phyloP scores from a whole-genome alignment of 2,113 vertebrate species.

The Oreochromis tanganicae region DNA sequence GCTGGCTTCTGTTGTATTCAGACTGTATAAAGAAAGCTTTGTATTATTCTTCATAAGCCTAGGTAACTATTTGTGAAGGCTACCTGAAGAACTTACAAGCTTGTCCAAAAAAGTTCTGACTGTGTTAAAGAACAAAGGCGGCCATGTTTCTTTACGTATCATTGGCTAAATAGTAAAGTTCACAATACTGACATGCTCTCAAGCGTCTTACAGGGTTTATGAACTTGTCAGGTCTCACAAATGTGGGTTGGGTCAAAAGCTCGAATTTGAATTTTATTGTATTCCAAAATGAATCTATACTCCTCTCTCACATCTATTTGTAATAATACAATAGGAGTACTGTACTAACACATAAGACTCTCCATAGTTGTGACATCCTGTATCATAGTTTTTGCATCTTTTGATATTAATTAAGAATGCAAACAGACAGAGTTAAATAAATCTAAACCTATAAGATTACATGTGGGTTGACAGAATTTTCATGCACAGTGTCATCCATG shows the following conservation, averaged over 20 bases:
- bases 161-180: neutral
- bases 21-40: neutral
- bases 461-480: neutral
- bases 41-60: neutral
- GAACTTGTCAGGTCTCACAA: neutral
- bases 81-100: neutral
- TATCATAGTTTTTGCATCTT: neutral
- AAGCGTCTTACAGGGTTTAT: neutral
- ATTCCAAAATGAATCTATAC: neutral
- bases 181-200: constrained; percentile 10
- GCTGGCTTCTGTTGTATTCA: too few relatives aligned
- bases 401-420: neutral
- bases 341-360: neutral
- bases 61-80: rapidly evolving
- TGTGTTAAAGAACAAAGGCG: neutral
- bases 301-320: neutral
- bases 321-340: neutral
- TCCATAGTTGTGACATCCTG: neutral
- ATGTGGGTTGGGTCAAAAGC: neutral
- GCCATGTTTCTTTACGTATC: neutral
- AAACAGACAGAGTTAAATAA: neutral
- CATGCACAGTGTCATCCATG: neutral
- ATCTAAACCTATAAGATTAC: neutral
- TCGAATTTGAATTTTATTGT: neutral
- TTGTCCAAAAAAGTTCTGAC: neutral